Base-by-base conservation (phyloP, 2,888 invertebrate species). In the Hyalella azteca region DNA sequence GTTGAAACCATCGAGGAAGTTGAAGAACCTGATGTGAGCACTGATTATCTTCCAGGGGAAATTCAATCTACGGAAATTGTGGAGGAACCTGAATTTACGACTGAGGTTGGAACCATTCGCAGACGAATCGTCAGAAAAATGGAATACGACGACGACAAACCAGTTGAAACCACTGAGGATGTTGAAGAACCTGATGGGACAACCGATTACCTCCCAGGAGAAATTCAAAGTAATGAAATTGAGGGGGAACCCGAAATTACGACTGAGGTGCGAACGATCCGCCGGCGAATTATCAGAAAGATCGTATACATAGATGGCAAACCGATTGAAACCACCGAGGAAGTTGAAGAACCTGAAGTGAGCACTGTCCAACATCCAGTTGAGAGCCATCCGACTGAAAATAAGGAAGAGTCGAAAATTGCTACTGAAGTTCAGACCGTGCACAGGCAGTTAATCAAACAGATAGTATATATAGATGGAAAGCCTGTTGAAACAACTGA, bases 81-180 rank as follows among this genome's bases (percentile, higher is more conserved):
- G 2, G 50, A 49, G 22, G 49, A 32, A 9, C 77, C 50, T 22
- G 77, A 26, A 9, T n/a, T 76, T 2, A 78, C 73, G 4, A 81
- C 81, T 26, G 41, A 66, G 15, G 29, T 29, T 9, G 50, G 22
- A 59, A 59, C 60, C 22, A 60, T 75, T 11, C 26, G 75, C 9
- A 78, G 29, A 26, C 48, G 78, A 73, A 75, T 78, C 13, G 78
- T 81, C 13, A 81, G 78, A 48, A 81, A 81, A 32, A 81, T 78
- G 22, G 48, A 75, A 15, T 78, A 73, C n/a, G 22, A 49, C 36
- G 39, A 79, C 36, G 77, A 66, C 19, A 36, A 77, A 79, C 79
- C 79, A 50, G 75, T 76, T 76, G 79, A 79, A 48, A 76, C 79
- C 39, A 13, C 39, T 36, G 59, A 50, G 29, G 77, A 54, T 13